Conservation (phyloP, 1,140 invertebrate genomes). For the Drosophila tropicalis region DNA sequence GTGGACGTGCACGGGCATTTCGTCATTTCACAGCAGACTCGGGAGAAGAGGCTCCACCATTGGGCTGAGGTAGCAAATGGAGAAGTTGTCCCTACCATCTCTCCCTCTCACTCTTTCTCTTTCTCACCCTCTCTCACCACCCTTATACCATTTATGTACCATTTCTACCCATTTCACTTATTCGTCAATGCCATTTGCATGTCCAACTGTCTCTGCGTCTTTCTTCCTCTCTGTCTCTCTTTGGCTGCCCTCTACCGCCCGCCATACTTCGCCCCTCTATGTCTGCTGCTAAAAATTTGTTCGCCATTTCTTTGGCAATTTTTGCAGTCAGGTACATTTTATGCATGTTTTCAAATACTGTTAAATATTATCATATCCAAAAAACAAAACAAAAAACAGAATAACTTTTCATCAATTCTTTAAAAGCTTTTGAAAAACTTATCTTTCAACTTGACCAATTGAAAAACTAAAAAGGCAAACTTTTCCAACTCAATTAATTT, state of each 20-base stretch:
- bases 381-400: too few species aligned
- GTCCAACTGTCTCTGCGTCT: conserved; percentile 60
- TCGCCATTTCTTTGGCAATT: conserved; percentile 51
- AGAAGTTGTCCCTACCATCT: neutral
- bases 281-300: conserved; percentile 59
- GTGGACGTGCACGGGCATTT: conserved; percentile 59
- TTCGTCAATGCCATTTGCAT: conserved; percentile 71
- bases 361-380: neutral
- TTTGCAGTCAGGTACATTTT: conserved; percentile 40
- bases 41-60: neutral
- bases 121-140: neutral
- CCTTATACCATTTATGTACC: conserved; percentile 12
- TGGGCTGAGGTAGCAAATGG: conserved; percentile 3
- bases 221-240: neutral
- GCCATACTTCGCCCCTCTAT: conserved; percentile 1
- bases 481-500: too few species aligned
- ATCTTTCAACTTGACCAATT: too few species aligned
- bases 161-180: conserved; percentile 26
- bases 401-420: too few species aligned
- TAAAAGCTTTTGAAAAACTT: too few species aligned
- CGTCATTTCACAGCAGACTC: conserved; percentile 53
- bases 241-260: neutral
- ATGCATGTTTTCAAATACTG: conserved; percentile 12
- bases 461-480: too few species aligned
- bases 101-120: too few species aligned